Evolutionary conservation across 2,797 vertebrate species (phyloP).

Genomic region (Hipposideros larvatus): DNA sequence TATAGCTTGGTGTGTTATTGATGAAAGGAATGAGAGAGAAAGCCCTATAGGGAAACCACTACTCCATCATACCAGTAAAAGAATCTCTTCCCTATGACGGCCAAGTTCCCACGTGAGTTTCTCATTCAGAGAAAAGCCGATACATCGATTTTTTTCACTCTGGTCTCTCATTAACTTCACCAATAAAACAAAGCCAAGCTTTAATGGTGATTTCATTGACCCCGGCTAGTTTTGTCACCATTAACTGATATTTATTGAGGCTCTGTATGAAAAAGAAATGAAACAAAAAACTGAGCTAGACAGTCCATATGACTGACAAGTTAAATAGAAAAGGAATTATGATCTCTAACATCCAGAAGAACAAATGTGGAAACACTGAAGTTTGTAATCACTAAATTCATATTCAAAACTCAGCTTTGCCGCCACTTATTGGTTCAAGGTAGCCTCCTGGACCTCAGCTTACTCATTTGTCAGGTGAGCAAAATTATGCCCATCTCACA

Average conservation of each 20-base stretch:
- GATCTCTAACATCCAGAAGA: background rate
- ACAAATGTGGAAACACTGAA: background rate
- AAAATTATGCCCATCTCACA: background rate
- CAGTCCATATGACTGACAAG: background rate
- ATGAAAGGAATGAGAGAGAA: background rate
- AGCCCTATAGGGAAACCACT: background rate
- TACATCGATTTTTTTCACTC: slow-evolving; percentile 38
- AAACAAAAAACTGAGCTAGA: background rate
- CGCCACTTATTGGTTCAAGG: background rate
- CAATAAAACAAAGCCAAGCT: slow-evolving; percentile 45
- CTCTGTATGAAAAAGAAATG: background rate
- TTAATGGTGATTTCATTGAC: slow-evolving; percentile 50
- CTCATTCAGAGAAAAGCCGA: background rate
- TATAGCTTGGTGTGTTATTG: background rate
- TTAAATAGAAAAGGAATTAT: background rate
- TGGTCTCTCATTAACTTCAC: slow-evolving; percentile 48
- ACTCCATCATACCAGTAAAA: background rate
- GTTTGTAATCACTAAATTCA: background rate
- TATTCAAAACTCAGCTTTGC: background rate
- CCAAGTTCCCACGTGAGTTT: background rate
- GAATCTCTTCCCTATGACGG: background rate
- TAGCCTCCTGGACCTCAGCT: background rate
- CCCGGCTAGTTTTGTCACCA: background rate
- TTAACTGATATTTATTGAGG: background rate
- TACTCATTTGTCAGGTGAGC: background rate